Conservation (phyloP, 2,113 vertebrate species). For the Leptobrachium leishanense region DNA sequence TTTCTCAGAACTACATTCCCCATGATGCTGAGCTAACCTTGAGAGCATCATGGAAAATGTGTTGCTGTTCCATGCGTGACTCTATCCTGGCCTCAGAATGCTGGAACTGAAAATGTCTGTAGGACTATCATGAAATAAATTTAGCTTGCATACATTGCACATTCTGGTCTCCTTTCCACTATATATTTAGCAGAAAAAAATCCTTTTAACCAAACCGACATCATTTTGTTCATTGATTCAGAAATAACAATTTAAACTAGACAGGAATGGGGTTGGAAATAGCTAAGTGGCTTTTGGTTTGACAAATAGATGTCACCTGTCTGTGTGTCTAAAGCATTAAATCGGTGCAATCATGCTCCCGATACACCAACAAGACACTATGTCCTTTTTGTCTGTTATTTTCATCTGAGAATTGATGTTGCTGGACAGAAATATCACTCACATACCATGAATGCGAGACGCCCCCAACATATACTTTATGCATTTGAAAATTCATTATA, state of each 20-base stretch:
- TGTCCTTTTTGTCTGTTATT: too few species aligned
- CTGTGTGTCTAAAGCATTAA: neutral
- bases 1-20: too few species aligned
- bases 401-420: too few species aligned
- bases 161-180: too few species aligned
- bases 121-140: neutral
- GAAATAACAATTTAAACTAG: conserved; percentile 19
- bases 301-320: conserved; percentile 21
- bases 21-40: too few species aligned
- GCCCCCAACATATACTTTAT: too few species aligned
- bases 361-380: neutral
- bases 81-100: neutral
- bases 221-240: conserved; percentile 22
- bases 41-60: neutral
- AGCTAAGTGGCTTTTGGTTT: neutral
- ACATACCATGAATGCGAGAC: too few species aligned
- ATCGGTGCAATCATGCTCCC: neutral
- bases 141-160: neutral
- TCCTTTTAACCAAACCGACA: conserved; percentile 9
- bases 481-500: too few species aligned
- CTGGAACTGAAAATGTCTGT: neutral
- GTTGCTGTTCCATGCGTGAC: neutral
- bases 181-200: neutral
- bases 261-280: conserved; percentile 3
- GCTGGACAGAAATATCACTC: too few species aligned